Evolutionary conservation across 1,140 invertebrate species (phyloP), one percentile per base, ranked within the genome.

Genomic region (Ostrea denselamellosa): DNA sequence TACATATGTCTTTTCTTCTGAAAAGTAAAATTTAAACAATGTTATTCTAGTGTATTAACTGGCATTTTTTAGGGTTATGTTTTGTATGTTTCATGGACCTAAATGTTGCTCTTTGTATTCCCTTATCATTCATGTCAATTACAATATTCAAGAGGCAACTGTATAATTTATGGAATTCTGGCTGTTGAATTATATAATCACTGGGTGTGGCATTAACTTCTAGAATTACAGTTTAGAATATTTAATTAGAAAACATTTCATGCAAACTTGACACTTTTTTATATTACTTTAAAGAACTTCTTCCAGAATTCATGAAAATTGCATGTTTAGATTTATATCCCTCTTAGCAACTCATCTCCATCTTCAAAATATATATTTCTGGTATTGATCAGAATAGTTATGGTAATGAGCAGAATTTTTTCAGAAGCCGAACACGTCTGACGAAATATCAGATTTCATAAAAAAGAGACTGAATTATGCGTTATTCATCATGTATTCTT

Each of bases 171-270:
- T 77, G 68, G 17, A 77, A 77, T 77, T 77, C 68, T 28, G 12
- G 25, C 28, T 77, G 68, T 34, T 77, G 68, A 12, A 77, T 77
- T 77, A 77, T 77, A 77, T 77, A 77, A 77, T 77, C 22, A 25
- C 28, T 28, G 68, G 68, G 68, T 28, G 68, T 25, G 28, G 68
- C 28, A 12, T 62, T 77, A 34, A 77, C 68, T 28, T 77, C 68
- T 77, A 28, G 28, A 77, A 77, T 77, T 77, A 77, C 68, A 17
- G 68, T 77, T 25, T 77, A 28, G 68, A 77, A 77, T 77, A 77
- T 77, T 28, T 77, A 77, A 77, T 77, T 77, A 77, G 68, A 77
- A 77, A 71, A 28, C 14, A 25, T 77, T 34, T 77, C 28, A 28
- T 9, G 22, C 28, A 14, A 77, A 25, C 68, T 34, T 28, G 58